phyloP scores from a whole-genome alignment of 2,888 invertebrate species.

The Catocala fraxini region DNA sequence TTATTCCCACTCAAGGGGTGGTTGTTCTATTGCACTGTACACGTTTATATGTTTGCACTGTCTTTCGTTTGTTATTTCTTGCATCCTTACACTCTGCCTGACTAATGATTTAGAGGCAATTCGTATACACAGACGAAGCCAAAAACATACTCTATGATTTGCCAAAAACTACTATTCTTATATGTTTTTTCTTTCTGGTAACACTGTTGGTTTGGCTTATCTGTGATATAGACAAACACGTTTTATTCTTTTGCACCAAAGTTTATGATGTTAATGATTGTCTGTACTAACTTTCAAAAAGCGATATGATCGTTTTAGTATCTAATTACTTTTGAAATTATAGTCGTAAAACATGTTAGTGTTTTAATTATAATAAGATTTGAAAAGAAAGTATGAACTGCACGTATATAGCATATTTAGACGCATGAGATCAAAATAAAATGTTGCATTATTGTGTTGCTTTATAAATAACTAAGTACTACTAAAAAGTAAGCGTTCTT shows the following conservation, averaged over 20 bases:
- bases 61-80: slow-evolving; percentile 72
- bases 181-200: neutral
- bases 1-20: slow-evolving; percentile 59
- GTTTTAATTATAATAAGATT: neutral
- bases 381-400: slow-evolving; percentile 3
- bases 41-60: slow-evolving; percentile 73
- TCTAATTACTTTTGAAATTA: slow-evolving; percentile 3
- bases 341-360: neutral
- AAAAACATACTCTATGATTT: too few relatives aligned
- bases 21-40: slow-evolving; percentile 60
- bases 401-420: neutral
- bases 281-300: slow-evolving; percentile 1
- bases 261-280: too few relatives aligned
- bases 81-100: slow-evolving; percentile 21
- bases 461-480: too few relatives aligned
- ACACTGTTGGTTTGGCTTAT: slow-evolving; percentile 3
- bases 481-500: too few relatives aligned
- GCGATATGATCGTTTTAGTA: neutral
- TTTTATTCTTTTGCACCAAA: too few relatives aligned
- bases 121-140: neutral
- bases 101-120: too few relatives aligned
- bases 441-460: too few relatives aligned
- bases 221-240: neutral
- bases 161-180: too few relatives aligned
- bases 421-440: too few relatives aligned